Percentiles rank a stretch among this genome's conserved stretches.
These are phyloP conservation scores for Cochlearius cochlearius DNA, from an alignment of 2,113 vertebrate species.

Conservation along the genomic window DNA sequence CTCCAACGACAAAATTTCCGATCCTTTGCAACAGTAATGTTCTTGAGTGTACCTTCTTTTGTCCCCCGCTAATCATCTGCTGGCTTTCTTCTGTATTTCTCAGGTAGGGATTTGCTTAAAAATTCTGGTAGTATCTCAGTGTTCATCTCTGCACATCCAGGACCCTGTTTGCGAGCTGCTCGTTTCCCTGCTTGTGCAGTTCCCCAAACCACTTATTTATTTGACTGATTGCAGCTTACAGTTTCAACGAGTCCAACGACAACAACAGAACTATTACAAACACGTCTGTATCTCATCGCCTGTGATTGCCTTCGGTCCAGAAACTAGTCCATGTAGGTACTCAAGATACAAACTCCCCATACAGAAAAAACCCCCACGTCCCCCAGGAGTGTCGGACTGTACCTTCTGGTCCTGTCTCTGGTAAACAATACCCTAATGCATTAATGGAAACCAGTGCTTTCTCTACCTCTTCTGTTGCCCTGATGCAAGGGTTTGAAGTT, in stretches of 20 bases:
- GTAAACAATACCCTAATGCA: rapidly evolving
- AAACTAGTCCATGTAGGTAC: not conserved
- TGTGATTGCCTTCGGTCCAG: not conserved
- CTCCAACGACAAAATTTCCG: not conserved
- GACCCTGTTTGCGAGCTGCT: not conserved
- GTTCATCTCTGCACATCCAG: not conserved
- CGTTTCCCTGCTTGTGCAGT: not conserved
- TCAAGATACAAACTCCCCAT: not conserved
- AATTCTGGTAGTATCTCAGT: not conserved
- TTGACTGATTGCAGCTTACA: not conserved
- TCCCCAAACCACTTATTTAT: not conserved
- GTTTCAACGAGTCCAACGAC: not conserved
- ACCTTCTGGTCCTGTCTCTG: not conserved
- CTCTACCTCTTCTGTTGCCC: not conserved
- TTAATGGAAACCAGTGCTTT: not conserved
- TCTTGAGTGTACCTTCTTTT: not conserved
- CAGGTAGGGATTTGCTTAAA: not conserved
- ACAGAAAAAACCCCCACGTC: not conserved
- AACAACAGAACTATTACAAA: not conserved
- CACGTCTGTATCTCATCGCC: not conserved
- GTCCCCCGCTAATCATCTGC: not conserved
- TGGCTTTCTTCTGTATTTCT: not conserved
- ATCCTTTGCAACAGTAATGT: not conserved
- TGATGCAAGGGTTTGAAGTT: not conserved
- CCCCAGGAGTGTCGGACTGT: too few relatives aligned